Percentiles rank a stretch among this genome's conserved stretches.
Evolutionary conservation across 2,113 vertebrate species (phyloP).

Genomic region (Alexandromys fortis): DNA sequence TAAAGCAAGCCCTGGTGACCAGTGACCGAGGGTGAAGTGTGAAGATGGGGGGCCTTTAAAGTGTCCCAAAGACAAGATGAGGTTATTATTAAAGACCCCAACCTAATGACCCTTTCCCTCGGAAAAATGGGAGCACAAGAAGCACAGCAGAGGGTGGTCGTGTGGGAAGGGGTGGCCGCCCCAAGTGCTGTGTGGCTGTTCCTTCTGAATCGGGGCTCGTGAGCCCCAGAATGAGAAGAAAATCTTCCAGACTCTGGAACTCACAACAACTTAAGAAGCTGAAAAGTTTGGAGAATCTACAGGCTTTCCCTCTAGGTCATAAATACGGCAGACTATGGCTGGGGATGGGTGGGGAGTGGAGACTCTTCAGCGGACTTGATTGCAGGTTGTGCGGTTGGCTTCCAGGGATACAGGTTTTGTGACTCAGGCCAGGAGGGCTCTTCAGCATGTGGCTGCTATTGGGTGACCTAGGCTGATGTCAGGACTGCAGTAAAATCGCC

Average conservation of each 20-base stretch:
- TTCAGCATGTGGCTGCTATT: neutral
- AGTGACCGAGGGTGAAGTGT: neutral
- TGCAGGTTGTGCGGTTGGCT: neutral
- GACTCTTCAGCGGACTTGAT: neutral
- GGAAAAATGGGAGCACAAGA: neutral
- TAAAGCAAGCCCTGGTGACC: neutral
- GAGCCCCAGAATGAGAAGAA: neutral
- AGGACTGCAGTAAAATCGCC: neutral
- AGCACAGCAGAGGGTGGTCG: fast-evolving
- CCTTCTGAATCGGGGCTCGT: neutral
- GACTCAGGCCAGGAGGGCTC: no score
- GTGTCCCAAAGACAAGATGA: neutral
- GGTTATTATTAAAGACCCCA: neutral
- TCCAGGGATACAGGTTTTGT: neutral
- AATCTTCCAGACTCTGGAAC: neutral
- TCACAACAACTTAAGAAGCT: neutral
- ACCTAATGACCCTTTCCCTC: neutral
- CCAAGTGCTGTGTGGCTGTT: neutral
- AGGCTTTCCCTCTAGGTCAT: neutral
- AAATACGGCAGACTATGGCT: neutral
- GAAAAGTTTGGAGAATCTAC: neutral
- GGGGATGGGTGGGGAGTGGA: neutral
- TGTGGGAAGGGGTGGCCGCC: no score
- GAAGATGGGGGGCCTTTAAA: neutral
- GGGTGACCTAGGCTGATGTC: neutral